Evolutionary conservation across 1,140 invertebrate species (phyloP), one percentile per base, ranked within the genome.

Genomic region (Chelonus insularis): DNA sequence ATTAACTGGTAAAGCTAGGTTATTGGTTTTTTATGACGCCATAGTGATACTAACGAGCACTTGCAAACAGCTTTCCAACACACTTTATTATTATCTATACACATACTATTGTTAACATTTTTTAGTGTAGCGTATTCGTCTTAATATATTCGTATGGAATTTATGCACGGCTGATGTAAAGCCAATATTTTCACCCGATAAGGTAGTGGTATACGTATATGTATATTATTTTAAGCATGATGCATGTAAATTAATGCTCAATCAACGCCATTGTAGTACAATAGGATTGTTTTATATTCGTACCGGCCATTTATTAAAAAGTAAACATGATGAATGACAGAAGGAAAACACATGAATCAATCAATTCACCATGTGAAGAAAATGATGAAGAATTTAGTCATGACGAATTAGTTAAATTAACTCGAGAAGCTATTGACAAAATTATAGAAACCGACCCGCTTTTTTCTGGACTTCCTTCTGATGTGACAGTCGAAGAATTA

Each of bases 401-500:
- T 55, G 68, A 74, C 32, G 78, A 78, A 57, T 63, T 81, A 23
- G 60, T 78, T 0, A 76, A 75, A 57, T 68, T 79, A 41, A 80
- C 78, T 0, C 76, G 65, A 62, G 67, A 77, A 58, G 73, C 77
- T 8, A 75, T 82, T 56, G 67, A 68, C 34, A 71, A 76, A 64
- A 71, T 81, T 47, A 76, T 79, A 23, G 74, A 81, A 51, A 77
- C 69, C 51, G 80, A 82, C 70, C 74, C 78, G 0, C 23, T 82
- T 8, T 68, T 82, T 1, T 55, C n/a, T 21, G 75, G 72, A 52
- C 56, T 82, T 37, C 77, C 71, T 0, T 50, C 60, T 4, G 76
- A 82, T 64, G 72, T 77, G n/a, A 80, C 76, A 0, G 45, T 75
- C 5, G 80, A 82, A 36, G 80, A 82, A 64, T 71, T 82, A 3